Evolutionary conservation across 92 coral and sea anemone genomes (phyloP).

Genomic region (Ricordea florida): DNA sequence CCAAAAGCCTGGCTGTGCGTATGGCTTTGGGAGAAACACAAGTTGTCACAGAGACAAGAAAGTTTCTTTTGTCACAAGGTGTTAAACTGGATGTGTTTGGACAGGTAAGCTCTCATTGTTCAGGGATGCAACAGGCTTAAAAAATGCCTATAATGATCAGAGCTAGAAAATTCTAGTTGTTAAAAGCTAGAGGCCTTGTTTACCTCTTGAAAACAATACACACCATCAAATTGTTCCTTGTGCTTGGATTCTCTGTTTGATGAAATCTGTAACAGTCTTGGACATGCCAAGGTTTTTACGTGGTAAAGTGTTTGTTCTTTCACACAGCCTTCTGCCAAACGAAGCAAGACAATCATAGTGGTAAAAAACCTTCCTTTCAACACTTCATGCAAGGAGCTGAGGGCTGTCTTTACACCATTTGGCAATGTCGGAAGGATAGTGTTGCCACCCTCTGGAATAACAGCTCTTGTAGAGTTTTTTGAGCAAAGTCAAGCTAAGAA

Average conservation of each 20-base stretch:
- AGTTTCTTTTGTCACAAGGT: slow-evolving; percentile 82
- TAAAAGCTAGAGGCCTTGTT: no score
- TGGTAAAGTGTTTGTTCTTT: neutral
- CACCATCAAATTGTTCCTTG: neutral
- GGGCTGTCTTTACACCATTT: slow-evolving; percentile 73
- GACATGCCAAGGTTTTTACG: no score
- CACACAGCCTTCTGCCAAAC: slow-evolving; percentile 76
- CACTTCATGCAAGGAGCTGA: slow-evolving; percentile 80
- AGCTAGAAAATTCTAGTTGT: no score
- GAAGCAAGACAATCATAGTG: slow-evolving; percentile 90
- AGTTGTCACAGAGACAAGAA: slow-evolving; percentile 96
- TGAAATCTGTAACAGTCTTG: no score
- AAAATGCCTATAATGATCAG: no score
- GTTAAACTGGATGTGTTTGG: slow-evolving; percentile 98
- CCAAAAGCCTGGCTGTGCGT: slow-evolving; percentile 90
- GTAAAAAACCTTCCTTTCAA: slow-evolving; percentile 95
- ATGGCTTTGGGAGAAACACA: slow-evolving; percentile 99
- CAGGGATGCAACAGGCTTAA: neutral
- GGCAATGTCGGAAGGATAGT: slow-evolving; percentile 87
- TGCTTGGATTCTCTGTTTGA: neutral
- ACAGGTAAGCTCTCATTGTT: slow-evolving; percentile 57
- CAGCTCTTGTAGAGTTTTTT: slow-evolving; percentile 87
- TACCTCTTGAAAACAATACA: no score
- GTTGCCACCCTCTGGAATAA: slow-evolving; percentile 91
- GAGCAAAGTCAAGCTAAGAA: slow-evolving; percentile 89